These are phyloP conservation scores for Stichopus chloronotus DNA, from an alignment of 35 echinoderm and acorn worm genomes.

Conservation along the genomic window DNA sequence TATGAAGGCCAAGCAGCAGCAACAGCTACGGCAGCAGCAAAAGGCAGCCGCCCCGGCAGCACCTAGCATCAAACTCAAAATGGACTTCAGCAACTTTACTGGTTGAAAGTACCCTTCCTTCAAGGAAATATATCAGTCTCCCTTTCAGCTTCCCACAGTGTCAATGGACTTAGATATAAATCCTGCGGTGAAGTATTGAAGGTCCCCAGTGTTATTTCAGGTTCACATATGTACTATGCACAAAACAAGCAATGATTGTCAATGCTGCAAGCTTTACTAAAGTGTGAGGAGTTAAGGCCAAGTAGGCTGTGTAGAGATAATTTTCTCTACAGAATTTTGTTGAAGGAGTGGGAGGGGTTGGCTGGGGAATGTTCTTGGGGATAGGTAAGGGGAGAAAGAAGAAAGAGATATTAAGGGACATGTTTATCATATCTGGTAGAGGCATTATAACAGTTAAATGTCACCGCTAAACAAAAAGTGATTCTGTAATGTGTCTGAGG, in stretches of 20 bases:
- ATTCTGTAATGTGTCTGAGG: too few relatives aligned
- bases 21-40: constrained; percentile 36
- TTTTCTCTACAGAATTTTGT: not conserved
- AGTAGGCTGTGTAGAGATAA: not conserved
- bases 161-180: too few relatives aligned
- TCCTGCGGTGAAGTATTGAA: too few relatives aligned
- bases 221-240: too few relatives aligned
- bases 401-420: not conserved
- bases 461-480: too few relatives aligned
- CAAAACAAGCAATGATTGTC: too few relatives aligned
- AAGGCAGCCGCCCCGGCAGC: constrained; percentile 48
- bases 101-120: constrained; percentile 53
- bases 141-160: too few relatives aligned
- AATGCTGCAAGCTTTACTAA: too few relatives aligned
- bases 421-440: too few relatives aligned
- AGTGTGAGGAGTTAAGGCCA: not conserved
- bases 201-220: not conserved
- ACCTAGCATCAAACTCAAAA: constrained; percentile 95
- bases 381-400: not conserved
- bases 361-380: not conserved
- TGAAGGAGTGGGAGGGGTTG: not conserved
- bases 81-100: constrained; percentile 97
- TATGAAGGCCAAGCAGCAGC: constrained; percentile 49
- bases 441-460: too few relatives aligned
- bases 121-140: not conserved